These are phyloP conservation scores for Orientallactaga sibirica DNA, from an alignment of 2,797 vertebrate species.

Conservation along the genomic window DNA sequence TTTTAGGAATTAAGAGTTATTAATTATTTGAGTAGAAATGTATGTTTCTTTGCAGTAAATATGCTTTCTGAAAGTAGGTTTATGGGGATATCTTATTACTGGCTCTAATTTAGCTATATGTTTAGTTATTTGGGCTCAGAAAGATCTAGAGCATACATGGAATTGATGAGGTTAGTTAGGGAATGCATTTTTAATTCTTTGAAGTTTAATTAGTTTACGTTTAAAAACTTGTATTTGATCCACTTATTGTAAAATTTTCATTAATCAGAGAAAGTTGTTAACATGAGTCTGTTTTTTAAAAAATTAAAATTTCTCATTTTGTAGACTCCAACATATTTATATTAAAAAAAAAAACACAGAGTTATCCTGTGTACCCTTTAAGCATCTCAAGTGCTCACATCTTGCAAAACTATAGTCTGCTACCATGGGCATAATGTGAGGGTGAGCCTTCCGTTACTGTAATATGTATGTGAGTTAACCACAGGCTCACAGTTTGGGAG, in stretches of 20 bases:
- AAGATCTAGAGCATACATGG: background rate
- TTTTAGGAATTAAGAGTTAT: conserved; percentile 24
- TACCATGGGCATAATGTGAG: background rate
- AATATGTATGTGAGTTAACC: background rate
- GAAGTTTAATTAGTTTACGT: background rate
- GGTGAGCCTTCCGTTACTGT: background rate
- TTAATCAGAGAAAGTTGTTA: background rate
- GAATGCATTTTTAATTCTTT: background rate
- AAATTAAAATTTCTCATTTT: background rate
- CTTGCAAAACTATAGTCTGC: background rate
- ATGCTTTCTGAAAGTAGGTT: background rate
- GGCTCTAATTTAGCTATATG: conserved; percentile 7
- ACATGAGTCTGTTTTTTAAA: background rate
- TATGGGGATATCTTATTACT: conserved; percentile 2
- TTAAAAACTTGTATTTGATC: conserved; percentile 8
- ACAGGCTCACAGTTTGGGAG: background rate
- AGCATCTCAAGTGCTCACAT: background rate
- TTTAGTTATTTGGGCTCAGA: background rate
- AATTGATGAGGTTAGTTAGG: background rate
- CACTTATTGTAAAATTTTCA: background rate
- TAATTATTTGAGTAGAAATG: conserved; percentile 13
- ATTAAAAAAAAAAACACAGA: too few species aligned
- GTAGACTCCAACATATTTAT: background rate
- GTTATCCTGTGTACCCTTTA: background rate
- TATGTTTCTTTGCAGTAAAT: conserved; percentile 2